Evolutionary conservation across 2,888 invertebrate genomes (phyloP).

Genomic region (Tachystola acroxantha): DNA sequence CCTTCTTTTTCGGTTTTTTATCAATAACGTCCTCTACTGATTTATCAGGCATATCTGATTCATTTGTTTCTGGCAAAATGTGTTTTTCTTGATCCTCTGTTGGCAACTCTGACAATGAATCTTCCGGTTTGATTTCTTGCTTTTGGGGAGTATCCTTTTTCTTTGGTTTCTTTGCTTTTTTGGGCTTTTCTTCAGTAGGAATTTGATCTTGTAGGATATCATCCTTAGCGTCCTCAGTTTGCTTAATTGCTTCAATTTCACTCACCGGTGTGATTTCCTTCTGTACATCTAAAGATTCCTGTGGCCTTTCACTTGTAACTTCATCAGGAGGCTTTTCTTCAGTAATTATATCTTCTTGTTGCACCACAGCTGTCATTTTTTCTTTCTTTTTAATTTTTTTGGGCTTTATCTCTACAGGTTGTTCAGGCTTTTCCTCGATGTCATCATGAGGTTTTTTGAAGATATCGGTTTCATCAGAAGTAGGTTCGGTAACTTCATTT

Average conservation of each 20-base stretch:
- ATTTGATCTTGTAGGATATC: background rate
- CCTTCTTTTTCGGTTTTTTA: constrained; percentile 1
- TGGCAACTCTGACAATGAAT: background rate
- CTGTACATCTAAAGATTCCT: background rate
- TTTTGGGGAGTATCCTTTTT: constrained; percentile 1
- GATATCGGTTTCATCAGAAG: background rate
- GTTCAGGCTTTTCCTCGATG: background rate
- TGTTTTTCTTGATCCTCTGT: background rate
- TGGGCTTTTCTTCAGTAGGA: constrained; percentile 5
- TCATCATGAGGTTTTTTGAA: background rate
- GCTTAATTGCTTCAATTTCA: background rate
- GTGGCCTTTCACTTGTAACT: background rate
- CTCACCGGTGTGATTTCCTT: background rate
- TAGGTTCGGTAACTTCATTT: too few species aligned
- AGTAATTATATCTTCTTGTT: background rate
- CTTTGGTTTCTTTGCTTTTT: constrained; percentile 1
- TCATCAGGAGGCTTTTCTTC: background rate
- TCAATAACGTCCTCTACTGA: background rate
- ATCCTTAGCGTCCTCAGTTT: background rate
- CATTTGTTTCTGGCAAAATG: constrained; percentile 1
- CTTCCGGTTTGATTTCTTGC: background rate
- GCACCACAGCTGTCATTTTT: background rate
- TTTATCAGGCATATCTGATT: background rate
- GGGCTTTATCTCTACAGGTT: background rate
- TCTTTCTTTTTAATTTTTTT: background rate